These are phyloP conservation scores for Druon quercuslanigerum DNA, from an alignment of 1,140 invertebrate genomes.

Conservation along the genomic window DNA sequence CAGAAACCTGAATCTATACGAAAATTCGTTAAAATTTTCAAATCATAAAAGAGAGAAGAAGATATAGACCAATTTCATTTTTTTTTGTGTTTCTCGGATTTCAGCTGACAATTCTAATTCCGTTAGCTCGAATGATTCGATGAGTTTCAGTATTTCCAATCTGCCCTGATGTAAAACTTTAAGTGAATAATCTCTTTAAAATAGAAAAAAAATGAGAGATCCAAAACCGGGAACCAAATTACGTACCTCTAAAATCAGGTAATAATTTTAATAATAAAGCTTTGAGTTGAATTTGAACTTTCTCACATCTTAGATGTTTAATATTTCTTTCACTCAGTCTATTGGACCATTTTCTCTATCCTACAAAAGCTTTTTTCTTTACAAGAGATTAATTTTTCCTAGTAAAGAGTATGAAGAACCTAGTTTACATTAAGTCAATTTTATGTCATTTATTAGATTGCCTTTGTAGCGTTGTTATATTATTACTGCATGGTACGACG, in stretches of 20 bases:
- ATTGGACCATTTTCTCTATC: slow-evolving; percentile 4
- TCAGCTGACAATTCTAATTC: too few species aligned
- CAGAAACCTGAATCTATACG: too few species aligned
- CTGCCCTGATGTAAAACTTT: too few species aligned
- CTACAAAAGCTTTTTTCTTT: slow-evolving; percentile 1
- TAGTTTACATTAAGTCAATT: slow-evolving; percentile 4
- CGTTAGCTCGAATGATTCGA: too few species aligned
- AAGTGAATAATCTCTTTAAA: not conserved
- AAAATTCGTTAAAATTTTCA: too few species aligned
- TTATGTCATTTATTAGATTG: not conserved
- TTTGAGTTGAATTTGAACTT: not conserved
- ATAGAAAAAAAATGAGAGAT: slow-evolving; percentile 4
- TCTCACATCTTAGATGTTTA: not conserved
- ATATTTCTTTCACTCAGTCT: slow-evolving; percentile 11
- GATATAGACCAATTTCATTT: too few species aligned
- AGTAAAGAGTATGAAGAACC: slow-evolving; percentile 5
- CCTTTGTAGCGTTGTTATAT: slow-evolving; percentile 10
- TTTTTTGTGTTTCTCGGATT: too few species aligned
- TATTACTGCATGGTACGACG: slow-evolving; percentile 9
- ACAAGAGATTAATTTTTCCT: slow-evolving; percentile 10
- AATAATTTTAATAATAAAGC: not conserved
- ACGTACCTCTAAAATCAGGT: slow-evolving; percentile 5
- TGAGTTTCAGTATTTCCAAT: too few species aligned
- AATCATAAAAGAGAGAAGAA: too few species aligned
- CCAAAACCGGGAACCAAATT: not conserved